Evolutionary conservation across 2,113 vertebrate genomes (phyloP).

Genomic region (Sinocyclocheilus rhinocerous): DNA sequence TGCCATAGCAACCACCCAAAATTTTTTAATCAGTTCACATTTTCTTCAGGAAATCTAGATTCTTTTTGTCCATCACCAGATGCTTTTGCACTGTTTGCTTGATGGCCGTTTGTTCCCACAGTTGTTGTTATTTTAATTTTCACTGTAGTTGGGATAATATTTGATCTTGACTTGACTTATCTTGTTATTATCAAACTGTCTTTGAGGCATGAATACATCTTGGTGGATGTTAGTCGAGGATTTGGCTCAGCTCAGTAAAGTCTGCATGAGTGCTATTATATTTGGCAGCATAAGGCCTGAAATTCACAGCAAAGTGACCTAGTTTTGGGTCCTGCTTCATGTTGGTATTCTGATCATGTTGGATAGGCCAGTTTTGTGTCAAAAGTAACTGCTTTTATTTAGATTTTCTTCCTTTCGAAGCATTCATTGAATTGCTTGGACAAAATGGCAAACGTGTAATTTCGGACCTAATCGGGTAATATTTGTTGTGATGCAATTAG

Average conservation of each 20-base stretch:
- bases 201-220: slow-evolving; percentile 55
- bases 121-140: slow-evolving; percentile 47
- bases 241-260: slow-evolving; percentile 33
- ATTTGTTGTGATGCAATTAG: not conserved
- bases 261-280: slow-evolving; percentile 38
- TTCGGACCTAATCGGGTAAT: not conserved
- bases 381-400: not conserved
- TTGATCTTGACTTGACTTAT: slow-evolving; percentile 60
- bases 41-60: not conserved
- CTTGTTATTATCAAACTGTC: slow-evolving; percentile 55
- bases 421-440: not conserved
- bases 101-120: not conserved
- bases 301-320: slow-evolving; percentile 37
- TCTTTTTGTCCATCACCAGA: not conserved
- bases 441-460: not conserved
- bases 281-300: slow-evolving; percentile 26
- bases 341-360: not conserved
- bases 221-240: slow-evolving; percentile 46
- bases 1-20: no score
- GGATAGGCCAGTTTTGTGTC: not conserved
- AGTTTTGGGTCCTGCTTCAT: slow-evolving; percentile 26
- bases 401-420: not conserved
- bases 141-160: slow-evolving; percentile 50
- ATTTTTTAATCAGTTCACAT: no score
- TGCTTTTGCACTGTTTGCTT: not conserved